Evolutionary conservation across 1,140 invertebrate genomes (phyloP).

Genomic region (Euura lappo): DNA sequence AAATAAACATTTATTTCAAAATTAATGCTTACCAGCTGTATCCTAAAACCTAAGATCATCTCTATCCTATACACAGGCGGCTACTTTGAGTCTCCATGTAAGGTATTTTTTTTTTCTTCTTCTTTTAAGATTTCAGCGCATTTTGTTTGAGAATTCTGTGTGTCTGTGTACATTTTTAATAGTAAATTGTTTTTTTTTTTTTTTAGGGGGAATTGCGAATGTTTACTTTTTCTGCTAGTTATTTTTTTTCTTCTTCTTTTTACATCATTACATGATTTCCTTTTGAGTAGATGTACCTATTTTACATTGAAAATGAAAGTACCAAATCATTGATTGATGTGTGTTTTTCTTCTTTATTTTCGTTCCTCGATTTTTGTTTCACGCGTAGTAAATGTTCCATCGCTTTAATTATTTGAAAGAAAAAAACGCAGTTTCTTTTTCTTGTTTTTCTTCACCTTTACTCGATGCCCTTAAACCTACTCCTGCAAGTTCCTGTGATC

Average conservation of each 20-base stretch:
- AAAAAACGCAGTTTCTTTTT: slow-evolving; percentile 12
- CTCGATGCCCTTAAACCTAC: slow-evolving; percentile 10
- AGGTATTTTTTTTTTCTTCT: slow-evolving; percentile 35
- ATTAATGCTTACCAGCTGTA: slow-evolving; percentile 57
- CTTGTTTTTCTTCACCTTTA: slow-evolving; percentile 24
- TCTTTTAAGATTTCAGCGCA: slow-evolving; percentile 31
- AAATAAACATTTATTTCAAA: slow-evolving; percentile 61
- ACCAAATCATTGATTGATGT: background rate
- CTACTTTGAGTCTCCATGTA: slow-evolving; percentile 19
- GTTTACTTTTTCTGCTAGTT: background rate
- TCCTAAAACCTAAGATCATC: slow-evolving; percentile 46
- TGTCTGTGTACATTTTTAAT: slow-evolving; percentile 19
- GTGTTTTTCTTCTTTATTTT: background rate
- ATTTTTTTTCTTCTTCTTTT: slow-evolving; percentile 21
- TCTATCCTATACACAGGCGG: slow-evolving; percentile 47
- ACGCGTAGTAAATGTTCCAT: slow-evolving; percentile 15
- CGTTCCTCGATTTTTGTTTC: slow-evolving; percentile 19
- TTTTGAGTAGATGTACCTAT: slow-evolving; percentile 30
- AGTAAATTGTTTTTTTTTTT: slow-evolving; percentile 36
- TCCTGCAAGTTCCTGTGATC: background rate
- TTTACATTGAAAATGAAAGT: slow-evolving; percentile 29
- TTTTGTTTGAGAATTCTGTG: slow-evolving; percentile 25
- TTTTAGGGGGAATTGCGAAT: slow-evolving; percentile 25
- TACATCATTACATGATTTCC: slow-evolving; percentile 41
- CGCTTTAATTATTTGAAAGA: slow-evolving; percentile 23